Conservation (phyloP, 2,888 invertebrate genomes). For the Hetaerina titia region DNA sequence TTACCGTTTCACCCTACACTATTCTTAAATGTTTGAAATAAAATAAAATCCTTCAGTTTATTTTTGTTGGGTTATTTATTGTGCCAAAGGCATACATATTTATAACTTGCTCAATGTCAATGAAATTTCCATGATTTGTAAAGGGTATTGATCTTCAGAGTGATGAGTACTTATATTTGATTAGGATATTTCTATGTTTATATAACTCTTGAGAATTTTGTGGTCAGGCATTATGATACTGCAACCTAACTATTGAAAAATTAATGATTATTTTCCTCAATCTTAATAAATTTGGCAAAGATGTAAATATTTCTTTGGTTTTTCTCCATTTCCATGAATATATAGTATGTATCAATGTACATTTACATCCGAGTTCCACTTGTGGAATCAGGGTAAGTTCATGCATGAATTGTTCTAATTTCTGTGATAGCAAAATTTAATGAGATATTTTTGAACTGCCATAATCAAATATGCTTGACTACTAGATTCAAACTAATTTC, state of each 20-base stretch:
- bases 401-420: not conserved
- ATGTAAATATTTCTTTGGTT: not conserved
- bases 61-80: not conserved
- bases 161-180: not conserved
- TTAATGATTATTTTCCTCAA: not conserved
- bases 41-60: not conserved
- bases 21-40: too few relatives aligned
- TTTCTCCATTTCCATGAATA: not conserved
- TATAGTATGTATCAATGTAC: not conserved
- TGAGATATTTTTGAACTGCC: not conserved
- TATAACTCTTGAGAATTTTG: not conserved
- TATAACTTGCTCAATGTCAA: not conserved
- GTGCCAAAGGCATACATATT: not conserved
- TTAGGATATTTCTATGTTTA: not conserved
- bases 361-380: not conserved
- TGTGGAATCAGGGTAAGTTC: not conserved
- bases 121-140: not conserved
- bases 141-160: not conserved
- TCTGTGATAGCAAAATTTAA: not conserved
- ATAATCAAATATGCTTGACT: not conserved
- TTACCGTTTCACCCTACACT: too few relatives aligned
- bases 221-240: not conserved
- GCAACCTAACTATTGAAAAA: not conserved
- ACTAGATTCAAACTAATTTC: not conserved
- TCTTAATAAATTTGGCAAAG: not conserved